phyloP scores from a whole-genome alignment of 1,140 invertebrate species.

The Euwallacea fornicatus region DNA sequence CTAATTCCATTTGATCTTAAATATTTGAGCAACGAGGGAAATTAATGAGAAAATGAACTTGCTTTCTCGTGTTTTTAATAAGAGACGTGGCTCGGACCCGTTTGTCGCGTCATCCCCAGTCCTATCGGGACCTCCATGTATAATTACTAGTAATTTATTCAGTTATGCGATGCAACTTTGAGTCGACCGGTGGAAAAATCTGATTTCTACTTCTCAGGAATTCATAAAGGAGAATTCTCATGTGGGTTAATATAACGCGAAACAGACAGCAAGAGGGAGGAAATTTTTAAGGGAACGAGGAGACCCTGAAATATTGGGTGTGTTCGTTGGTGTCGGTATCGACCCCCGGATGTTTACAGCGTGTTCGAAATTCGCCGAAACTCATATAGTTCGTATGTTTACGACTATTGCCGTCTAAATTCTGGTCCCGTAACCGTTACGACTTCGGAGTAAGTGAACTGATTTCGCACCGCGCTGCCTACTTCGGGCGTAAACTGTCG shows the following conservation, averaged over 20 bases:
- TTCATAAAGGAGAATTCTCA: background rate
- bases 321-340: conserved; percentile 1
- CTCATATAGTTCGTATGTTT: conserved; percentile 34
- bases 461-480: conserved; percentile 27
- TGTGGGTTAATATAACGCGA: background rate
- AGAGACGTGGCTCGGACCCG: background rate
- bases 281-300: too few species aligned
- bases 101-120: background rate
- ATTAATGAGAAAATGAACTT: conserved; percentile 36
- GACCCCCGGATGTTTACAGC: conserved; percentile 27
- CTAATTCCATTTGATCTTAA: conserved; percentile 36
- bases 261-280: too few species aligned
- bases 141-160: conserved; percentile 14
- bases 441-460: conserved; percentile 27
- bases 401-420: conserved; percentile 35
- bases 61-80: conserved; percentile 31
- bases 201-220: too few species aligned
- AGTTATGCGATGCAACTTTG: background rate
- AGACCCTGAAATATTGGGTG: background rate
- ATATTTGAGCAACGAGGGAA: conserved; percentile 30
- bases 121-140: conserved; percentile 2
- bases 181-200: too few species aligned
- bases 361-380: conserved; percentile 26
- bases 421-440: conserved; percentile 34
- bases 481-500: conserved; percentile 16